Conservation (phyloP, 2,797 vertebrate species). For the Sebastes cheni region DNA sequence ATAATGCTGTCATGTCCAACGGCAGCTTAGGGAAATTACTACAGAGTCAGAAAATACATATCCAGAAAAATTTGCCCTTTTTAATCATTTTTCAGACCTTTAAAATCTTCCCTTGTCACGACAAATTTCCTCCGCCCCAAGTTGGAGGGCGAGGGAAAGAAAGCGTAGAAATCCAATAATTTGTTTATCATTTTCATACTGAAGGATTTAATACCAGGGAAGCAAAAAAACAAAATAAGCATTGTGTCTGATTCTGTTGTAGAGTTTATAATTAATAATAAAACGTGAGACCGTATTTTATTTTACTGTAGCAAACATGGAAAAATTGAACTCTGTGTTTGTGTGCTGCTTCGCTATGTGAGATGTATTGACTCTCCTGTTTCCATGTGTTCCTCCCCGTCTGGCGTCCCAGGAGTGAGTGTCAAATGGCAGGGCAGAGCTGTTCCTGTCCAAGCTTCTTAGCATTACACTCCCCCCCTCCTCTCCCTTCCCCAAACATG, state of each 20-base stretch:
- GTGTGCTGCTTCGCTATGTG: background rate
- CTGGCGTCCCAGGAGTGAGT: slow-evolving; percentile 48
- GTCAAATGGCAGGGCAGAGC: slow-evolving; percentile 55
- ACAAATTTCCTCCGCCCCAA: background rate
- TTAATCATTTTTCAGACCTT: slow-evolving; percentile 47
- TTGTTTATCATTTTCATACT: slow-evolving; percentile 48
- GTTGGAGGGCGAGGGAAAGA: background rate
- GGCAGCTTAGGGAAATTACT: slow-evolving; percentile 69
- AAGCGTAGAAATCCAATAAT: slow-evolving; percentile 14
- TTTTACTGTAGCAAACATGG: background rate
- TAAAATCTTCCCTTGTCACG: slow-evolving; percentile 19
- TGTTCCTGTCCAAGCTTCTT: slow-evolving; percentile 62
- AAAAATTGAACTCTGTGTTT: background rate
- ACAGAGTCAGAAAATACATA: slow-evolving; percentile 41
- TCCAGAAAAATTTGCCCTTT: slow-evolving; percentile 34
- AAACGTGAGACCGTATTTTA: background rate
- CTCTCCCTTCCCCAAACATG: slow-evolving; percentile 2
- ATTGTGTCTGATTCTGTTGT: background rate
- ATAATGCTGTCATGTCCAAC: slow-evolving; percentile 68
- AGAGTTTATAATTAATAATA: slow-evolving; percentile 1
- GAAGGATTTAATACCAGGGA: slow-evolving; percentile 28
- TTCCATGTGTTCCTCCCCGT: slow-evolving; percentile 21
- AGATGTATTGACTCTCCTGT: background rate
- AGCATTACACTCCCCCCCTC: slow-evolving; percentile 23
- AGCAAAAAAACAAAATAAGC: background rate